Evolutionary conservation across 2,888 invertebrate genomes (phyloP).

Genomic region (Leptothorax acervorum): DNA sequence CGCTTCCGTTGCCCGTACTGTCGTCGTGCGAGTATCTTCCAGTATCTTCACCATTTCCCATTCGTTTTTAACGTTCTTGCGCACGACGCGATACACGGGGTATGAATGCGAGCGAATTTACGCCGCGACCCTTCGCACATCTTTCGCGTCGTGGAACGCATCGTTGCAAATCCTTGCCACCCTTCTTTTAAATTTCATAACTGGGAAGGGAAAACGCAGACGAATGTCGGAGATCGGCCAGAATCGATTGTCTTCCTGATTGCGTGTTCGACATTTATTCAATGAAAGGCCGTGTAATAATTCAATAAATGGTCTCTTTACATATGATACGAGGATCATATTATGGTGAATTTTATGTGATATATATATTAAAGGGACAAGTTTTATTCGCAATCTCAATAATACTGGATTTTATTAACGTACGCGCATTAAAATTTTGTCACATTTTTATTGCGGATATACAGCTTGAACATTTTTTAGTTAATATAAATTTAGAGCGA

Average conservation of each 20-base stretch:
- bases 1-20: too few species aligned
- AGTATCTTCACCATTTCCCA: background rate
- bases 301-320: background rate
- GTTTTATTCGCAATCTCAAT: too few species aligned
- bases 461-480: too few species aligned
- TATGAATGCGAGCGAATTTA: background rate
- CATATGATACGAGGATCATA: too few species aligned
- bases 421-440: too few species aligned
- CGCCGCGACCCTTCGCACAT: background rate
- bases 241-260: slow-evolving; percentile 12
- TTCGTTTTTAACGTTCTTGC: slow-evolving; percentile 11
- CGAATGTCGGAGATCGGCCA: background rate
- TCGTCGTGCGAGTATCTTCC: too few species aligned
- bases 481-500: too few species aligned
- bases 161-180: background rate
- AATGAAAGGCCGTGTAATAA: background rate
- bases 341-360: too few species aligned
- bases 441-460: too few species aligned
- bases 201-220: background rate
- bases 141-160: background rate
- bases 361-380: too few species aligned
- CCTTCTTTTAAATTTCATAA: background rate
- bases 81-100: slow-evolving; percentile 6
- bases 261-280: background rate
- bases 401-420: too few species aligned